phyloP scores from a whole-genome alignment of 92 coral and sea anemone genomes.

The Heliopora coerulea region DNA sequence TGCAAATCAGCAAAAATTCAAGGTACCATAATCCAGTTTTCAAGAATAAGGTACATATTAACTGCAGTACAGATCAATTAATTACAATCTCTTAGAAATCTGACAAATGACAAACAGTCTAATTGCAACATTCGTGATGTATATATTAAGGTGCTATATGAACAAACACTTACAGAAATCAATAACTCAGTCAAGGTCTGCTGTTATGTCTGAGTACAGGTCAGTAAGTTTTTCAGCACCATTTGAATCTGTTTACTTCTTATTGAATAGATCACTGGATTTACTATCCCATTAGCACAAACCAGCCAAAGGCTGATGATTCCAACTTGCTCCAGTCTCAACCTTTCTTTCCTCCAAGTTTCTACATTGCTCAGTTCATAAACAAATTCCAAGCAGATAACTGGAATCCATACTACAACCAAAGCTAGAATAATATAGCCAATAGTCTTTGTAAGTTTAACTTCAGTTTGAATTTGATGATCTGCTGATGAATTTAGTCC shows the following conservation, averaged over 20 bases:
- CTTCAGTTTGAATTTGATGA: constrained; percentile 17
- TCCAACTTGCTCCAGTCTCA: constrained; percentile 43
- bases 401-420: constrained; percentile 62
- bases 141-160: too few species aligned
- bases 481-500: neutral
- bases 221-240: constrained; percentile 10
- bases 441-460: constrained; percentile 59
- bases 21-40: too few species aligned
- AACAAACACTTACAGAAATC: too few species aligned
- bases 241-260: constrained; percentile 45
- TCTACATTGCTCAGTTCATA: constrained; percentile 41
- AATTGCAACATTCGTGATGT: too few species aligned
- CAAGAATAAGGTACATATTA: too few species aligned
- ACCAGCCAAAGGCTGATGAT: constrained; percentile 57
- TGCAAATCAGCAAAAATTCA: too few species aligned
- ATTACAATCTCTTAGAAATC: too few species aligned
- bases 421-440: constrained; percentile 54
- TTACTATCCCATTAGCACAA: constrained; percentile 56
- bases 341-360: constrained; percentile 37
- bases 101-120: too few species aligned
- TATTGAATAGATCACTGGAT: constrained; percentile 61
- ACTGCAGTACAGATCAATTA: too few species aligned
- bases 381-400: constrained; percentile 48
- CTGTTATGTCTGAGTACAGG: constrained; percentile 2
- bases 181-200: too few species aligned